These are phyloP conservation scores for Catharus minimus DNA, from an alignment of 2,113 vertebrate genomes.

Conservation along the genomic window DNA sequence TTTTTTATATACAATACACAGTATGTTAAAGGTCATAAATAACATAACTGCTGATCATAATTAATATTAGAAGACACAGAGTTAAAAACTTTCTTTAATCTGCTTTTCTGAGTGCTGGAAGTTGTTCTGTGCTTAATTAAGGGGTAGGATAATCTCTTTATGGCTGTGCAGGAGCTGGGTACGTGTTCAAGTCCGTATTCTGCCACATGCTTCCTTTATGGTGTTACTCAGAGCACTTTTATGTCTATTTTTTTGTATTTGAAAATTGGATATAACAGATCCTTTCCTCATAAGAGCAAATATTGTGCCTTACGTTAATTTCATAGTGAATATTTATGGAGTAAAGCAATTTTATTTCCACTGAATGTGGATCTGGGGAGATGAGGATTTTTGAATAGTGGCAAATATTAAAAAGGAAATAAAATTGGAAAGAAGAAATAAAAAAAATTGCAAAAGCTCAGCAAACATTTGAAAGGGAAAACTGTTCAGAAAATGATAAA, in stretches of 20 bases:
- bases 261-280: conserved; percentile 3
- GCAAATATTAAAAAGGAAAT: not conserved
- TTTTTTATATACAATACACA: not conserved
- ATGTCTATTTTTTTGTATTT: not conserved
- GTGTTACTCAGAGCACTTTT: not conserved
- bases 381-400: not conserved
- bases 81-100: not conserved
- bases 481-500: not conserved
- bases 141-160: not conserved
- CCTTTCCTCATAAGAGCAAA: not conserved
- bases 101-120: not conserved
- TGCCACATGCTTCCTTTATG: not conserved
- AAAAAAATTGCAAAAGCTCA: not conserved
- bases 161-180: not conserved
- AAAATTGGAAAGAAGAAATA: not conserved
- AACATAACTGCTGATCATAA: not conserved
- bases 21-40: not conserved
- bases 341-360: not conserved
- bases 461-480: not conserved
- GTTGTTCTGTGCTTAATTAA: conserved; percentile 2
- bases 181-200: not conserved
- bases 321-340: not conserved
- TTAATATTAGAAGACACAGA: not conserved
- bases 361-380: not conserved
- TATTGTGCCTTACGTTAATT: not conserved